Base-by-base conservation (phyloP, 2,797 vertebrate genomes). In the Heterohyrax brucei region DNA sequence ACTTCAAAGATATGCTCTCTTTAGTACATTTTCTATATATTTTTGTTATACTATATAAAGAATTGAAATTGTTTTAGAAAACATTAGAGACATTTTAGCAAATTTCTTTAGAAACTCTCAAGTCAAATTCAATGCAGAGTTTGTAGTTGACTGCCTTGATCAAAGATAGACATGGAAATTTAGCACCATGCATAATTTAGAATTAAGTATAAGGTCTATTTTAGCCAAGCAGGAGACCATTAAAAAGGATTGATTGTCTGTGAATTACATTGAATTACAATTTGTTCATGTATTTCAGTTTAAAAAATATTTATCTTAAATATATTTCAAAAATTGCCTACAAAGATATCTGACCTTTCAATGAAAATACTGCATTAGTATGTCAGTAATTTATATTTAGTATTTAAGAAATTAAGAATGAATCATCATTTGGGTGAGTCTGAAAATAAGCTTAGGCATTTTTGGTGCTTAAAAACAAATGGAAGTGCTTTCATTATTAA, bases 391-490 rank as follows among this genome's bases (percentile, higher is more conserved):
- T 89, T 91, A 26, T 66, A 93, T 62, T 78, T 84, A 59, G 50
- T 50, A 75, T 81, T 94, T 83, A 44, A 70, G 26, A 24, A 4
- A 85, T 86, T 10, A 33, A 19, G 7, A 85, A 83, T 77, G 13
- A 89, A 28, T 75, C 24, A 68, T 91, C 18, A 39, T 77, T 77
- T 46, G 24, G 39, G 18, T 80, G n/a, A 66, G 18, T 87, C 53
- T 84, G 19, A 93, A 90, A 28, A 92, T 93, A 78, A 10, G 59
- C 66, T 91, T 87, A 85, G 48, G 66, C 97, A 92, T 95, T 73
- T 59, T 91, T 64, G 81, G 48, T 78, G 7, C 56, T 96, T 96
- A 83, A 98, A 97, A 95, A 90, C 83, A 97, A 93, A 97, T 94
- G 92, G 64, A 93, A 95, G 96, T 90, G 61, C 28, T 83, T 56